Evolutionary conservation across 2,797 vertebrate species (phyloP).

Genomic region (Spea hammondii): DNA sequence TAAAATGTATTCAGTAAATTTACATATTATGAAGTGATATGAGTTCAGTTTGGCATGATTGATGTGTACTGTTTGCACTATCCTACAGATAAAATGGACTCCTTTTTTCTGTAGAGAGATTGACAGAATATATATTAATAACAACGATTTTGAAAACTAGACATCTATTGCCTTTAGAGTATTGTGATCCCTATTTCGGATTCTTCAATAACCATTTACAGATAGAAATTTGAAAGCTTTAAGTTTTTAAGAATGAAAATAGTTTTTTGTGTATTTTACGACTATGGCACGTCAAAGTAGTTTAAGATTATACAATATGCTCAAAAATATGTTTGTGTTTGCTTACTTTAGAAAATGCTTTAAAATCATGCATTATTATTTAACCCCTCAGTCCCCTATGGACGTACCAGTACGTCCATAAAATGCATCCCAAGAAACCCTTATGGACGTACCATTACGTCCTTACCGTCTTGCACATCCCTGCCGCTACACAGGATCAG

Average conservation of each 20-base stretch:
- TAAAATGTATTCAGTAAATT: conserved; percentile 21
- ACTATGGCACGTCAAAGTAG: background rate
- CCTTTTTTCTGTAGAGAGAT: conserved; percentile 10
- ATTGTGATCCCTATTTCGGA: conserved; percentile 14
- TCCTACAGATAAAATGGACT: conserved; percentile 10
- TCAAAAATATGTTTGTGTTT: too few species aligned
- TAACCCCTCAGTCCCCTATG: too few species aligned
- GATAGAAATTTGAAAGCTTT: conserved; percentile 13
- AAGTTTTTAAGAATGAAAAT: conserved; percentile 1
- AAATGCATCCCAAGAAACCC: too few species aligned
- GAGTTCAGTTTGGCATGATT: conserved; percentile 26
- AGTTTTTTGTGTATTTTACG: background rate
- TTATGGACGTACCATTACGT: too few species aligned
- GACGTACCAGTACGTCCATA: too few species aligned
- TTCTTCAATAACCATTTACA: conserved; percentile 29
- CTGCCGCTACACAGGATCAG: too few species aligned
- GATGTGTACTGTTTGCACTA: conserved; percentile 26
- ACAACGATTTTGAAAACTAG: conserved; percentile 25
- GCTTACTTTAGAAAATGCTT: too few species aligned
- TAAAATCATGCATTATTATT: too few species aligned
- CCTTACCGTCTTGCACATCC: too few species aligned
- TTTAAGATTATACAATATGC: too few species aligned
- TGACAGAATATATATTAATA: conserved; percentile 41
- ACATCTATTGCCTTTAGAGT: conserved; percentile 19
- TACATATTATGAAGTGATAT: conserved; percentile 23